Base-by-base conservation (phyloP, 2,113 vertebrate species). In the Gila orcuttii region DNA sequence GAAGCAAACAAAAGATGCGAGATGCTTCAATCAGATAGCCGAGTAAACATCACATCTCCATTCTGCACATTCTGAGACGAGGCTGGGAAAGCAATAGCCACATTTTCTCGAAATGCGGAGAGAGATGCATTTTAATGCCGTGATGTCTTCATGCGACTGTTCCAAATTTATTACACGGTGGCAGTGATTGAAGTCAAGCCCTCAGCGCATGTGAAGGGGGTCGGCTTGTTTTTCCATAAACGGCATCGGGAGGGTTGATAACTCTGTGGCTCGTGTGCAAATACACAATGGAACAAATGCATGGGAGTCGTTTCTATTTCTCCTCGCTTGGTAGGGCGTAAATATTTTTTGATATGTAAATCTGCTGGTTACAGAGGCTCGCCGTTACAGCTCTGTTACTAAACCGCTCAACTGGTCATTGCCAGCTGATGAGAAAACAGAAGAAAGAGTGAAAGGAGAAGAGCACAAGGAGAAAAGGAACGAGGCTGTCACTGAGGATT, bases 271-370 rank as follows among this genome's bases (percentile, higher is more conserved):
- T 59, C 19, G n/a, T 81, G 76, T 85, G 83, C 36, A 88, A 85
- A 87, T 85, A 68, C 60, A 75, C 19, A 76, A 80, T 25, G 23
- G 47, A 85, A 87, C 64, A 55, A 85, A 85, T 74, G 80, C 84
- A 77, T 47, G 52, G 42, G 33, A 62, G 25, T 36, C 59, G 66
- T 39, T 60, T 71, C 13, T 39, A 17, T 69, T 60, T 57, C 36
- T 55, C 78, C 47, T 50, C 82, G 11, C 42, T 68, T 50, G 71
- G 62, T 50, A 62, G 55, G 6, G 2, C 36, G 12, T 60, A 64
- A 85, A 85, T 62, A 78, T 57, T 77, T 85, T 55, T 86, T 84
- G 59, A 47, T 77, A 80, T 85, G 66, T n/a, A 84, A 77, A 81
- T 82, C 50, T 57, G 25, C 28, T 71, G 59, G 60, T 75, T 89